These are phyloP conservation scores for Coreius guichenoti DNA, from an alignment of 2,797 vertebrate species.

Conservation along the genomic window DNA sequence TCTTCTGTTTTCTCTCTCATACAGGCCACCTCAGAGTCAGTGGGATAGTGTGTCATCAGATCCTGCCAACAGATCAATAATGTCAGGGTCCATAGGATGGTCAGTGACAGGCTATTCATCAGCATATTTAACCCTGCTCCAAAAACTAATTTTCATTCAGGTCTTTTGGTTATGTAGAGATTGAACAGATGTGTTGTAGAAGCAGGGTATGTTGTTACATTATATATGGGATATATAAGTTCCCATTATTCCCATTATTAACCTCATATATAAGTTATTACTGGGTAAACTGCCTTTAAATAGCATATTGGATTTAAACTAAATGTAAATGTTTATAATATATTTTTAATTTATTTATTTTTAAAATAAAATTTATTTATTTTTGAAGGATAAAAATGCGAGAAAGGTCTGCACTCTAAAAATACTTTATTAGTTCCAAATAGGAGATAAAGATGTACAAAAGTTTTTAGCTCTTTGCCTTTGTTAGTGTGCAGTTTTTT, in stretches of 20 bases:
- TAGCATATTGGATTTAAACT: background rate
- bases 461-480: no score
- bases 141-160: conserved; percentile 68
- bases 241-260: no score
- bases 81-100: conserved; percentile 58
- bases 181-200: conserved; percentile 3
- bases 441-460: no score
- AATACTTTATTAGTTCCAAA: no score
- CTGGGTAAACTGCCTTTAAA: background rate
- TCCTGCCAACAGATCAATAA: conserved; percentile 67
- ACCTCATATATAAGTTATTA: background rate
- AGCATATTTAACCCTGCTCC: conserved; percentile 70
- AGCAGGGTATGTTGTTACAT: conserved; percentile 12
- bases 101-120: conserved; percentile 67
- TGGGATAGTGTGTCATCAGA: conserved; percentile 68
- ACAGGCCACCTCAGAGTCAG: conserved; percentile 36
- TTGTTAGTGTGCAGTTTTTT: no score
- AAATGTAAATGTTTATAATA: background rate
- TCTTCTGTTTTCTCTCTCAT: conserved; percentile 1
- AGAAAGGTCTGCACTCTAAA: no score
- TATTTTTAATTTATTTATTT: no score
- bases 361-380: no score
- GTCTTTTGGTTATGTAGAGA: conserved; percentile 61
- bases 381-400: no score
- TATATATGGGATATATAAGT: background rate